These are phyloP conservation scores for Epistrophella euchroma DNA, from an alignment of 2,888 invertebrate genomes.

Conservation along the genomic window DNA sequence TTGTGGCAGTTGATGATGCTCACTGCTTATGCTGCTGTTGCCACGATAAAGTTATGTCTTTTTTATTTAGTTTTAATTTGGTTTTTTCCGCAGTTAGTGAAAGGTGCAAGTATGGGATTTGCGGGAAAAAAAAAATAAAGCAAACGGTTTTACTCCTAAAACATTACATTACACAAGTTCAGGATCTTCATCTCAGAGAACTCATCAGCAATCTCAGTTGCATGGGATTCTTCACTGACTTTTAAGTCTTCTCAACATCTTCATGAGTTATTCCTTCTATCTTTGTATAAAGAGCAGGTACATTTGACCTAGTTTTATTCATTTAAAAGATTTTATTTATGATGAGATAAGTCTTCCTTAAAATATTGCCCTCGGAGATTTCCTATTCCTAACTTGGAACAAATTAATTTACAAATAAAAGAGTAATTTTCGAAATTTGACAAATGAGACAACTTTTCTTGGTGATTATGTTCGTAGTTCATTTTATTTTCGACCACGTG, in stretches of 20 bases:
- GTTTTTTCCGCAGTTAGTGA: neutral
- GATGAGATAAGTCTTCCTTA: conserved; percentile 1
- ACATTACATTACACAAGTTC: too few species aligned
- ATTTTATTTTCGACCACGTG: conserved; percentile 8
- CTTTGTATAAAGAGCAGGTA: neutral
- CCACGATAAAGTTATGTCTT: conserved; percentile 23
- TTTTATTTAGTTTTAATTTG: neutral
- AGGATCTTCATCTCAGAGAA: too few species aligned
- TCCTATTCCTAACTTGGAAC: neutral
- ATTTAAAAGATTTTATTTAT: neutral
- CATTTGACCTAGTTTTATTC: neutral
- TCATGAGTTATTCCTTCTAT: too few species aligned
- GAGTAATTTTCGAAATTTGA: conserved; percentile 35
- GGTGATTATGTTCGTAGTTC: conserved; percentile 31
- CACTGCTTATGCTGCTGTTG: neutral
- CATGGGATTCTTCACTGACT: too few species aligned
- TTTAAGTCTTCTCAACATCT: neutral
- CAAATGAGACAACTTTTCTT: conserved; percentile 46
- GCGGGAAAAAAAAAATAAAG: neutral
- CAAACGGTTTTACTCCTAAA: neutral
- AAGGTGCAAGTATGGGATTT: neutral
- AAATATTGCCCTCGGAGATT: neutral
- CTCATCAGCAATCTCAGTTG: too few species aligned
- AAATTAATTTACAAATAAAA: conserved; percentile 36
- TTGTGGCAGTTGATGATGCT: conserved; percentile 21